These are phyloP conservation scores for Mustela nigripes DNA, from an alignment of 2,113 vertebrate species.

Conservation along the genomic window DNA sequence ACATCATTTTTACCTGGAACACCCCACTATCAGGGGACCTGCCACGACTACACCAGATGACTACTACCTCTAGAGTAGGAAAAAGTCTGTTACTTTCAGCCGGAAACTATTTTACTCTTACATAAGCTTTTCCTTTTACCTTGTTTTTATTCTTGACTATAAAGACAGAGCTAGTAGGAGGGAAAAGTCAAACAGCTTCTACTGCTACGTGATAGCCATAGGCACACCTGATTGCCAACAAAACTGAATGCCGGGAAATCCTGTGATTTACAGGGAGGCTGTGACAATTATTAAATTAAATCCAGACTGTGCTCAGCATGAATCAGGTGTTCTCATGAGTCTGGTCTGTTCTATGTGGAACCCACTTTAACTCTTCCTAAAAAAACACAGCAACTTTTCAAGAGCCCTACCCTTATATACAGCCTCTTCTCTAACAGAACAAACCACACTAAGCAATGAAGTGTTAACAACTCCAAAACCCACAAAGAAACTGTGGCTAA, in stretches of 20 bases:
- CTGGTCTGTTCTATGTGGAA: background rate
- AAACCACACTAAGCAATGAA: background rate
- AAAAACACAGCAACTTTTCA: background rate
- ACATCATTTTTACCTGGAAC: background rate
- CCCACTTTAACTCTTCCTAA: background rate
- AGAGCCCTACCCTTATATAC: background rate
- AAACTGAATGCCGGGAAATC: conserved; percentile 62
- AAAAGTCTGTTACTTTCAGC: background rate
- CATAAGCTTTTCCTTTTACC: conserved; percentile 10
- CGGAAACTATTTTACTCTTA: background rate
- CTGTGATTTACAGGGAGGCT: background rate
- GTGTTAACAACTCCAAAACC: background rate
- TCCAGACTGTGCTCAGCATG: background rate
- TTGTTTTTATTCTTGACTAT: background rate
- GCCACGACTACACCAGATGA: background rate
- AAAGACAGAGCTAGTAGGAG: background rate
- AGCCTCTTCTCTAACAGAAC: background rate
- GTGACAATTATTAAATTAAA: background rate
- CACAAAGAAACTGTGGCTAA: background rate
- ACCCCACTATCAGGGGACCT: background rate
- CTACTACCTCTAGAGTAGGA: background rate
- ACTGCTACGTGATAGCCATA: accelerated
- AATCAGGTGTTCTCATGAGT: background rate
- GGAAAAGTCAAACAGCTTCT: background rate
- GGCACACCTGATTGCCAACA: background rate